Base-by-base conservation (phyloP, 2,888 invertebrate species). In the Notodonta ziczac region DNA sequence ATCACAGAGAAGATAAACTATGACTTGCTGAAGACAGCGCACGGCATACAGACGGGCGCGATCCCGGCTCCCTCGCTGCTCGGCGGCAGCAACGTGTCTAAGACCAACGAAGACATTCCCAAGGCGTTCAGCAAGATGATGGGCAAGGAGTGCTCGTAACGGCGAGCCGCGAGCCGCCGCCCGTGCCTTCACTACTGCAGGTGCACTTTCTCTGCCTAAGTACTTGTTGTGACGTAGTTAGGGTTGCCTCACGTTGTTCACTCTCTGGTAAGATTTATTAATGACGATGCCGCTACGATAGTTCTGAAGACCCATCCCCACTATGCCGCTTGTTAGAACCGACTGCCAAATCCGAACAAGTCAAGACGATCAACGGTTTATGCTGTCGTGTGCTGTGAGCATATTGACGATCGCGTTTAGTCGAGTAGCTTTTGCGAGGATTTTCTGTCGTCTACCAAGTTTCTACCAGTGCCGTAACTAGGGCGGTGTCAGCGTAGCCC, bases 1-100 rank as follows among this genome's bases (percentile, higher is more conserved):
- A 97, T 99, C 12, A 95, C 96, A 0, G 98, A 99, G 71, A 94
- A 94, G 73, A 98, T 99, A 69, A 98, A 98, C 85, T 99, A 98
- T 85, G 99, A 99, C 88, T 91, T 99, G 59, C 88, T 99, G 60
- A 96, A 96, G 83, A 96, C 95, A 58, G 95, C 97, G 56, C 94
- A 96, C 83, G 94, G 95, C 58, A 96, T 98, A 62, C 97, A 97
- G 84, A 94, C 95, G 57, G 97, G 97, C 46, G 91, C 94, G 60
- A 86, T 95, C 63, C 88, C 96, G 6, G 97, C 97, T 85, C 96
- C 97, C 13, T 95, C 96, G 69, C 93, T 98, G 58, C 93, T 97
- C 61, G 98, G 98, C 16, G 94, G 95, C 72, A 95, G 96, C 79
- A 95, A 95, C 74, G 94, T 95, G 77, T 90, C 93, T 74, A 98